Base-by-base conservation (phyloP, 2,888 invertebrate genomes). In the Altica lythri region DNA sequence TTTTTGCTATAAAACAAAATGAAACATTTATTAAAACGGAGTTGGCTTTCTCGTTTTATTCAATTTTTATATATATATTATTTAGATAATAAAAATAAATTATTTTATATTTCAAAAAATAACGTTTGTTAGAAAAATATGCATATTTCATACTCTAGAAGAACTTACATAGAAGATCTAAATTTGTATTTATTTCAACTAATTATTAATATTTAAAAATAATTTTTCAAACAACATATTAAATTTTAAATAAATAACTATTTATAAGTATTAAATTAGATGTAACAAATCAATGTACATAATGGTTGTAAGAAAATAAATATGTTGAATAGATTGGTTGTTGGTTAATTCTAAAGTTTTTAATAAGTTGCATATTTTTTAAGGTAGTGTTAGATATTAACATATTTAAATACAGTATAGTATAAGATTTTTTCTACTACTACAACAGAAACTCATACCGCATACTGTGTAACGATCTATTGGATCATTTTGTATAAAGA, bases 271-370 rank as follows among this genome's bases (percentile, higher is more conserved):
- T 30, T 49, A 32, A 49, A 18, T 29, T 40, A 37, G 47, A 30
- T 52, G 30, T 56, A 40, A 27, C 30, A 29, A 5, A 14, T 18
- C 53, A 19, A 19, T 59, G 53, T 59, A 56, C 40, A 59, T 56
- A 56, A 19, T 12, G n/a, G 42, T 30, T 59, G 59, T 59, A 56
- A 59, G n/a, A 51, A 45, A 59, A 58, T 59, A 59, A 59, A 59
- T 35, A 49, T 48, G 29, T 51, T 48, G 27, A 53, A 17, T 29
- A 45, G 48, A 51, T 32, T 13, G 42, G 30, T 44, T 53, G 44
- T 35, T 16, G 34, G 16, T 46, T 55, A 19, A 30, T 46, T 47
- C 37, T n/a, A 22, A n/a, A 48, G 44, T 53, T 46, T 48, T 47
- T 12, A 49, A 49, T 49, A 10, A 32, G 40, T 49, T 49, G 49